Conservation (phyloP, 1,140 invertebrate species). For the Calycopis cecrops region DNA sequence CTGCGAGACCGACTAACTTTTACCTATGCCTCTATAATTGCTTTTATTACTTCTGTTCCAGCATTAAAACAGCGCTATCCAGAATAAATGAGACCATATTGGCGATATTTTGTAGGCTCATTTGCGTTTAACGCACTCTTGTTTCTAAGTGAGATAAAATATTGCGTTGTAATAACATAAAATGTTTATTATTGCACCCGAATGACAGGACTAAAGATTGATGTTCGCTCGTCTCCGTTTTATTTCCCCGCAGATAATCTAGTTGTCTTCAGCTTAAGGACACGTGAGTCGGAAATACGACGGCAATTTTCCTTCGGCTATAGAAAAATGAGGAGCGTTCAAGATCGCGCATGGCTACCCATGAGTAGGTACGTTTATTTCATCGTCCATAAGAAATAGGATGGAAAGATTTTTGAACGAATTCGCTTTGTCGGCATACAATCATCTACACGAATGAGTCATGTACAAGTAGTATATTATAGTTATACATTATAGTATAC, state of each 20-base stretch:
- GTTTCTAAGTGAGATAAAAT: conserved; percentile 8
- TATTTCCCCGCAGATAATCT: conserved; percentile 70
- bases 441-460: neutral
- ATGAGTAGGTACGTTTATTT: conserved; percentile 33
- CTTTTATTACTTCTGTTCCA: conserved; percentile 51
- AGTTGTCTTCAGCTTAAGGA: conserved; percentile 67
- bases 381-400: conserved; percentile 21
- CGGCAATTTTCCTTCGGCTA: conserved; percentile 67
- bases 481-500: neutral
- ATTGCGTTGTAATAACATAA: neutral
- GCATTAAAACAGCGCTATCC: conserved; percentile 32
- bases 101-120: conserved; percentile 8
- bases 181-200: conserved; percentile 13
- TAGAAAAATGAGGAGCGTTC: conserved; percentile 67
- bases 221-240: conserved; percentile 65
- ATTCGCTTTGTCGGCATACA: neutral
- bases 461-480: neutral
- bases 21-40: conserved; percentile 56
- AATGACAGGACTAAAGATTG: conserved; percentile 43
- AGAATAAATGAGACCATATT: conserved; percentile 25
- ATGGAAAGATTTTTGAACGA: neutral
- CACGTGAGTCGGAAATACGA: conserved; percentile 68
- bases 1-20: conserved; percentile 49
- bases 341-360: conserved; percentile 52
- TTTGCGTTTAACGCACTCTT: conserved; percentile 8